Percentiles rank a stretch among this genome's conserved stretches.
These are phyloP conservation scores for Conger conger DNA, from an alignment of 2,113 vertebrate genomes.

Conservation along the genomic window DNA sequence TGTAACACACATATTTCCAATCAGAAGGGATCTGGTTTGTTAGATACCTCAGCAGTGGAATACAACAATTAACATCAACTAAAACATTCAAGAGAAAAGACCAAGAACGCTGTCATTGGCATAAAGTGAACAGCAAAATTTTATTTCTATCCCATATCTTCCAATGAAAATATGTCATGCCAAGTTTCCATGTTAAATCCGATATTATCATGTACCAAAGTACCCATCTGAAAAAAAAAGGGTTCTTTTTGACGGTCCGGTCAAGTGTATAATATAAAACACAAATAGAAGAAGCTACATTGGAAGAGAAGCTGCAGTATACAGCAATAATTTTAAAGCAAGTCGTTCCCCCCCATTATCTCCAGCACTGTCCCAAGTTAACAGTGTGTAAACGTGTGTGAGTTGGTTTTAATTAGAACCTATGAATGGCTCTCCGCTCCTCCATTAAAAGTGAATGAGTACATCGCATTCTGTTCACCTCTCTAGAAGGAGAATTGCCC, in stretches of 20 bases:
- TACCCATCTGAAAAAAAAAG: background rate
- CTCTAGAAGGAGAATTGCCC: background rate
- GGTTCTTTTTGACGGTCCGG: too few relatives aligned
- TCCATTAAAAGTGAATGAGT: background rate
- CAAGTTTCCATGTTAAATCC: too few relatives aligned
- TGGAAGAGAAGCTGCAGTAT: background rate
- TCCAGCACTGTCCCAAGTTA: background rate
- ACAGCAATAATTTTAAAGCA: background rate
- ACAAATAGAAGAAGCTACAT: background rate
- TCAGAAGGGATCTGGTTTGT: background rate
- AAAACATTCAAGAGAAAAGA: too few relatives aligned
- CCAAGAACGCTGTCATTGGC: too few relatives aligned
- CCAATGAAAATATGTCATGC: too few relatives aligned
- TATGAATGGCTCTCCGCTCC: background rate
- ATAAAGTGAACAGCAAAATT: too few relatives aligned
- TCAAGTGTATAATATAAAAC: background rate
- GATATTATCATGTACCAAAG: background rate
- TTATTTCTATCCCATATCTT: too few relatives aligned
- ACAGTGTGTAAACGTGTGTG: background rate
- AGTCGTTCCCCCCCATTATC: background rate
- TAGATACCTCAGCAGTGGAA: background rate
- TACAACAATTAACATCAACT: too few relatives aligned
- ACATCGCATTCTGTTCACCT: background rate
- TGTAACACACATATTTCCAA: background rate
- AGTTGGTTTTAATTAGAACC: constrained; percentile 18